Base-by-base conservation (phyloP, 2,113 vertebrate species). In the Verasper variegatus region DNA sequence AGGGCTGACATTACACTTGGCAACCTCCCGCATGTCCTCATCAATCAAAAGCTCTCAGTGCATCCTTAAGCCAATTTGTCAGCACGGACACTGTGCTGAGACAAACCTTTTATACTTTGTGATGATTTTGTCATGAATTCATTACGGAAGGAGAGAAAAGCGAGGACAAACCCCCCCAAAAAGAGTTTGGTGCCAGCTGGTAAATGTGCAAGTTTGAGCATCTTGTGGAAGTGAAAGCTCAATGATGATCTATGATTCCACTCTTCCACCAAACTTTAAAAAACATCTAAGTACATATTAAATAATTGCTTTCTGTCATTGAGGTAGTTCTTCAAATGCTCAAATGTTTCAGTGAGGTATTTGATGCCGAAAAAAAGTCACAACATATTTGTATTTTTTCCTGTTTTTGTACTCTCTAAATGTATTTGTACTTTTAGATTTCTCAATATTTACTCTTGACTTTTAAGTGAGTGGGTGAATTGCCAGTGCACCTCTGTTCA, bases 21-120 rank as follows among this genome's bases (percentile, higher is more conserved):
- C 70, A 78, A 72, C 68, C 37, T 45, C 35, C 63, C 21, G 66
- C 76, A 31, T 20, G 47, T 71, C 52, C 58, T 68, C 20, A 12
- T 72, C 70, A 78, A 71, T 88, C 56, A 83, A 72, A 51, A 0
- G 1, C 60, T 78, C 64, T 69, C 45, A 20, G 55, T 10, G 13
- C 17, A 20, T 74, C 49, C 63, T 40, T 78, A 75, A 81, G 68
- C 71, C 42, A 56, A 85, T 81, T 74, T 82, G 74, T 85, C 70
- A 55, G 49, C 68, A 64, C 56, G 51, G 51, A 40, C 0, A 37
- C 75, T 76, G 82, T 79, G 71, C 68, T 56, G 47, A 60, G 52
- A 60, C 54, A 56, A 68, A 76, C 45, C 71, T 79, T 86, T 82
- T 4, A 68, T 72, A 31, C 21, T 56, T 63, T 47, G 20, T 40